Evolutionary conservation across 2,113 vertebrate genomes (phyloP), one percentile per base, ranked within the genome.

Genomic region (Talpa occidentalis): DNA sequence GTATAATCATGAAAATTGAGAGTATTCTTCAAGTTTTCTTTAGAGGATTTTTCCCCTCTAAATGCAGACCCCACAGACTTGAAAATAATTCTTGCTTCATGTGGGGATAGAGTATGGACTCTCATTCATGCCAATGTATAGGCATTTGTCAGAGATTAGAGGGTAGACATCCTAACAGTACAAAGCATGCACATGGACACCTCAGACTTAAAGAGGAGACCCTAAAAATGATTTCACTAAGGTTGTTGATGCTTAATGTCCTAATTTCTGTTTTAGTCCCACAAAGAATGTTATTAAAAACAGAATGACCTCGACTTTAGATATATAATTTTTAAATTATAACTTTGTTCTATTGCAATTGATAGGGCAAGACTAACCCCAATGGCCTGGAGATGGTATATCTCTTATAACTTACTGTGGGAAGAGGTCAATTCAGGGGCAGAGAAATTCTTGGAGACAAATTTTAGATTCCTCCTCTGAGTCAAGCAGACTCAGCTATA

Each of bases 51-150:
- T 10, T 0, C 35, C 15, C 19, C 16, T 35, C 42, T 67, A 60
- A 79, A 16, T 76, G 66, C 66, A 88, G 59, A 76, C 32, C 72
- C 88, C 21, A 4, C 22, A 24, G 17, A 81, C 26, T 90, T 93
- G 90, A 76, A 88, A 88, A 90, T 81, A 24, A 83, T 40, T 59
- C 11, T 62, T 91, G 84, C 26, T 88, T 84, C 35, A 49, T 85
- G 16, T 84, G 52, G 30, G 47, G n/a, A 88, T 10, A 70, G 22
- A 49, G 3, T 72, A 5, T 17, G 3, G 44, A 19, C 8, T 35
- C 9, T 95, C 10, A 52, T 8, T 70, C 16, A 49, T 12, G 5
- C 28, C 37, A 15, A 5, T 35, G 32, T 76, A 11, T 21, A 44
- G 74, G 42, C 35, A 70, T 47, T 83, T 80, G 54, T 30, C 56